Evolutionary conservation across 2,113 vertebrate species (phyloP).

Genomic region (Microcebus griseorufus): DNA sequence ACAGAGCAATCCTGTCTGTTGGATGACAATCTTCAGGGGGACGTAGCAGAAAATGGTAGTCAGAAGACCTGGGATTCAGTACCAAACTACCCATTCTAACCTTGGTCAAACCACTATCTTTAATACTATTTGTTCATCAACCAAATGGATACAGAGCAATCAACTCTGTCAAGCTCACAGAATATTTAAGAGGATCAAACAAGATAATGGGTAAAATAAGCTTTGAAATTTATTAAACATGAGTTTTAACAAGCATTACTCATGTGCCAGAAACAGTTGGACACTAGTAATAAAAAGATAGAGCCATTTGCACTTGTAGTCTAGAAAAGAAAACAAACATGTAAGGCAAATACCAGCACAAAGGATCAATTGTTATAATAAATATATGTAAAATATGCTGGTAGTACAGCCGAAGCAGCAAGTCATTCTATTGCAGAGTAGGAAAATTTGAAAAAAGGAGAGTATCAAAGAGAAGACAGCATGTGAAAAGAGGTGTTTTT

Average conservation of each 20-base stretch:
- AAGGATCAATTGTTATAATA: background rate
- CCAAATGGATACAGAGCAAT: background rate
- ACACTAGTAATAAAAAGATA: background rate
- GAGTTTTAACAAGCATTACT: background rate
- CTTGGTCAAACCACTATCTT: background rate
- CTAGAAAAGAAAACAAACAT: constrained; percentile 5
- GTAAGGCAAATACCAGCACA: background rate
- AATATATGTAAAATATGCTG: background rate
- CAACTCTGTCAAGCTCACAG: background rate
- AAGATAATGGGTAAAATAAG: background rate
- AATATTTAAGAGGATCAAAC: constrained; percentile 21
- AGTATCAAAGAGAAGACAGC: background rate
- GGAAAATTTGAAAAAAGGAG: background rate
- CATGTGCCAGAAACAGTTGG: background rate
- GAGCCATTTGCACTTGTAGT: background rate
- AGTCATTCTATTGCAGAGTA: background rate
- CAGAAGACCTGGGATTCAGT: background rate
- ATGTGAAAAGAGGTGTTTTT: background rate
- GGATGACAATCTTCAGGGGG: background rate
- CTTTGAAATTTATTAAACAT: background rate
- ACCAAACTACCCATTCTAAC: background rate
- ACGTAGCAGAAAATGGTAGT: background rate
- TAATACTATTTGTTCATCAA: background rate
- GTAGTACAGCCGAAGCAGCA: background rate
- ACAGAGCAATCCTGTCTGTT: background rate